Base-by-base conservation (phyloP, 2,797 vertebrate genomes). In the Podarcis siculus region DNA sequence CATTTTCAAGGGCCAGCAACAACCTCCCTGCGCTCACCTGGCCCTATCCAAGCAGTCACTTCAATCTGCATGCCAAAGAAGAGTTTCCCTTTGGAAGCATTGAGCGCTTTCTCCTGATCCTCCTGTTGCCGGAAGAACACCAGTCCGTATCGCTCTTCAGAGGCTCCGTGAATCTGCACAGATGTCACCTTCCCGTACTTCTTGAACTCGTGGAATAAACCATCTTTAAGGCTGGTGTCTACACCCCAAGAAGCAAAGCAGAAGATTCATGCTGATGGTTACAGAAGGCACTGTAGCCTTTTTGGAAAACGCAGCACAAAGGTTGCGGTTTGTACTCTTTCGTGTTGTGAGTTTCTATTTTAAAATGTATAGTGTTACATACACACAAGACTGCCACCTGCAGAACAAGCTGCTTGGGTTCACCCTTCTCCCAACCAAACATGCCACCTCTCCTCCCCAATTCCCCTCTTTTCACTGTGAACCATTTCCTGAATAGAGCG, bases 21-120 rank as follows among this genome's bases (percentile, higher is more conserved):
- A 55, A 55, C 13, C 49, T 49, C 49, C 1, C 5, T 49, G 89
- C 0, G 25, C 96, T 94, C 96, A 99, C 99, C 99, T 84, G 98
- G 99, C 82, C 99, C 99, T 94, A 98, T 98, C 99, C 99, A 99
- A 13, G 98, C 98, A 0, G 98, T 99, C 89, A 99, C 99, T 89
- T 99, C 99, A 75, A 99, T 99, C 96, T 99, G 99, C 99, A 99
- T 99, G 93, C 99, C 99, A 94, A 99, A 99, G 97, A 99, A 99
- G 61, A 99, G 98, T 92, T 99, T 99, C 86, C 98, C 99, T 95
- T 99, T 99, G 83, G 99, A 99, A 87, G 99, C 98, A 90, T 97
- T 98, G 3, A 99, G 95, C 64, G 99, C 98, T 95, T 99, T 99
- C 92, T 99, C 99, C 96, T 99, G 99, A 96, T 99, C 99, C 94